A percentile compares a stretch with the other conserved stretches of the same genome.
phyloP scores from a whole-genome alignment of 2,888 invertebrate genomes.

The Chalcis sispes region DNA sequence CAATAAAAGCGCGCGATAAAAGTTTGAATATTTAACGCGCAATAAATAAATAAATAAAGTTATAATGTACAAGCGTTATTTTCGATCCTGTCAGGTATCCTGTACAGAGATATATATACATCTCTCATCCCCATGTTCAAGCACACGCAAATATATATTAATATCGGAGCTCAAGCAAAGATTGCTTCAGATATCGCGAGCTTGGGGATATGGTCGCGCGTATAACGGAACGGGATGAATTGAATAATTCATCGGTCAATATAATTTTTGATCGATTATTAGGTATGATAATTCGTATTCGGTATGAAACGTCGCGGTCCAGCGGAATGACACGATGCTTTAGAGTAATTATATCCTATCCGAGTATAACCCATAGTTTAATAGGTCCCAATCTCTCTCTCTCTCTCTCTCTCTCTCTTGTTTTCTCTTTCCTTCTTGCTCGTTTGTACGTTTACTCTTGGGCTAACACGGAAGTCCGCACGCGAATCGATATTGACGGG shows the following conservation, averaged over 20 bases:
- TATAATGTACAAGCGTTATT: no score
- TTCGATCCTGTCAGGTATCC: no score
- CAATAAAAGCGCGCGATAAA: no score
- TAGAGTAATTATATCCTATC: constrained; percentile 36
- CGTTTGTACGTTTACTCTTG: no score
- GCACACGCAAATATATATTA: neutral
- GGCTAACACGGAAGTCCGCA: neutral
- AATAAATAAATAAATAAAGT: neutral
- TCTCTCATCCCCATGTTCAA: no score
- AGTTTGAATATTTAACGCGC: neutral
- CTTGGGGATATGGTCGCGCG: neutral
- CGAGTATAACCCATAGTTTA: constrained; percentile 41
- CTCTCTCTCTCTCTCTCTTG: constrained; percentile 9
- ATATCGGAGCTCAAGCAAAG: neutral
- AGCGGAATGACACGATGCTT: constrained; percentile 23
- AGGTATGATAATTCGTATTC: constrained; percentile 23
- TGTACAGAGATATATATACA: no score
- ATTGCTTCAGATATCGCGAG: neutral
- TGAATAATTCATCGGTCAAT: constrained; percentile 52
- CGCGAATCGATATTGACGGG: constrained; percentile 46
- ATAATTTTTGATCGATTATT: constrained; percentile 42
- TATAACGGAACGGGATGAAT: constrained; percentile 45
- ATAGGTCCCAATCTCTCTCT: constrained; percentile 4
- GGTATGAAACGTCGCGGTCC: constrained; percentile 6
- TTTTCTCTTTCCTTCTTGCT: no score